phyloP scores from a whole-genome alignment of 1,140 invertebrate species.

The Penaeus japonicus region DNA sequence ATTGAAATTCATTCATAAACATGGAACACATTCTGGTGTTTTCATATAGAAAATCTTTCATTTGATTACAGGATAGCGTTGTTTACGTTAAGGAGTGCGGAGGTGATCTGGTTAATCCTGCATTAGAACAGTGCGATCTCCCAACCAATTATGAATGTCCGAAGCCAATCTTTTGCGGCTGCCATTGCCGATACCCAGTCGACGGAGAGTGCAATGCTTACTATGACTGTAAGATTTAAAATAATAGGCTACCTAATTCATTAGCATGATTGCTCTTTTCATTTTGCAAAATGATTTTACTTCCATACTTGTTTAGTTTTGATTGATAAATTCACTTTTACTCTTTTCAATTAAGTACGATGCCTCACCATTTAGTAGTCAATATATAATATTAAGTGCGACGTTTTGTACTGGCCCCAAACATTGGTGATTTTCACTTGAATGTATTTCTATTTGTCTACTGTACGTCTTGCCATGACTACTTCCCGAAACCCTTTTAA shows the following conservation, averaged over 20 bases:
- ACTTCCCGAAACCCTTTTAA: neutral
- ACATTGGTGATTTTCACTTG: too few species aligned
- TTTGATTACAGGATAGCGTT: neutral
- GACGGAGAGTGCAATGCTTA: constrained; percentile 15
- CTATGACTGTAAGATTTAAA: constrained; percentile 19
- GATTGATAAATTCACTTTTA: too few species aligned
- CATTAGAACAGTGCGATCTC: constrained; percentile 13
- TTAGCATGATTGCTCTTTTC: too few species aligned
- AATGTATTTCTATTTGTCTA: too few species aligned
- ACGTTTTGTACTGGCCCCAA: too few species aligned
- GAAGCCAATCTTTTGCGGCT: neutral
- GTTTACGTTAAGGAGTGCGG: neutral
- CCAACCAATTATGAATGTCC: constrained; percentile 21
- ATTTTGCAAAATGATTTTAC: too few species aligned
- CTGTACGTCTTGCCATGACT: too few species aligned
- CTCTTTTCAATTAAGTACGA: too few species aligned
- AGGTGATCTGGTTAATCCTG: constrained; percentile 1
- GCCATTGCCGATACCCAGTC: constrained; percentile 25
- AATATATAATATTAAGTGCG: too few species aligned
- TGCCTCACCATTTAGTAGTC: too few species aligned
- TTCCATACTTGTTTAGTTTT: too few species aligned
- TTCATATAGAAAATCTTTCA: neutral
- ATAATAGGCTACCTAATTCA: neutral
- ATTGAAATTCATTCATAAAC: neutral
- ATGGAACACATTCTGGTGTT: too few species aligned